These are phyloP conservation scores for Muscicapa comitata DNA, from an alignment of 2,797 vertebrate species.

Conservation along the genomic window DNA sequence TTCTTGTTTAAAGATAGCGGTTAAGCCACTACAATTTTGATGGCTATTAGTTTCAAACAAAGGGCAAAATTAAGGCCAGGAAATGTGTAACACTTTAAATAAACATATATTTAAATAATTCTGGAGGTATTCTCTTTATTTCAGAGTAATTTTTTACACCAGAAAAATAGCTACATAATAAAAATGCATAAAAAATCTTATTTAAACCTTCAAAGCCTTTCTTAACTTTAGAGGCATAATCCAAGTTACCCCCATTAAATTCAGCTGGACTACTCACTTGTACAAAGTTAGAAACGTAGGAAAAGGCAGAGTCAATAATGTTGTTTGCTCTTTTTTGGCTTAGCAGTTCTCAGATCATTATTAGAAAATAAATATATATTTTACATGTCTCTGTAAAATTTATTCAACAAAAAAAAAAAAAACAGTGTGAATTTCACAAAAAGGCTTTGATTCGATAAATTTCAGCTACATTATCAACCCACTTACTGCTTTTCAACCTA, in stretches of 20 bases:
- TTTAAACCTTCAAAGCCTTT: not conserved
- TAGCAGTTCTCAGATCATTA: not conserved
- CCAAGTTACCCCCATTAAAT: not conserved
- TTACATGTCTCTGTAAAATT: not conserved
- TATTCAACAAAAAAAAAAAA: not conserved
- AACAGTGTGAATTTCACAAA: not conserved
- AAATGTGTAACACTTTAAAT: conserved; percentile 39
- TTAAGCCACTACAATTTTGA: conserved; percentile 54
- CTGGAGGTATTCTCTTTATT: conserved; percentile 19
- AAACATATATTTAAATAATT: conserved; percentile 59
- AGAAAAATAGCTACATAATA: not conserved
- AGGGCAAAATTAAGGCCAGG: conserved; percentile 42
- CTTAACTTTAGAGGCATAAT: not conserved
- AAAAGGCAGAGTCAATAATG: not conserved
- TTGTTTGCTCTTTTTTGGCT: not conserved
- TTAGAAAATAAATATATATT: not conserved
- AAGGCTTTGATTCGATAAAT: not conserved
- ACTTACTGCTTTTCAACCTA: not conserved
- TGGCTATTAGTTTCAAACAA: conserved; percentile 60
- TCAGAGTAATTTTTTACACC: not conserved
- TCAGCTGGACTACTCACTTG: not conserved
- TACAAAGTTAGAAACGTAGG: not conserved
- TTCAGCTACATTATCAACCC: not conserved
- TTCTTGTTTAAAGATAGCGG: conserved; percentile 46
- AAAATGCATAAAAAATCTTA: not conserved